phyloP scores from a whole-genome alignment of 2,113 vertebrate species.

The Drymodes brunneopygia region DNA sequence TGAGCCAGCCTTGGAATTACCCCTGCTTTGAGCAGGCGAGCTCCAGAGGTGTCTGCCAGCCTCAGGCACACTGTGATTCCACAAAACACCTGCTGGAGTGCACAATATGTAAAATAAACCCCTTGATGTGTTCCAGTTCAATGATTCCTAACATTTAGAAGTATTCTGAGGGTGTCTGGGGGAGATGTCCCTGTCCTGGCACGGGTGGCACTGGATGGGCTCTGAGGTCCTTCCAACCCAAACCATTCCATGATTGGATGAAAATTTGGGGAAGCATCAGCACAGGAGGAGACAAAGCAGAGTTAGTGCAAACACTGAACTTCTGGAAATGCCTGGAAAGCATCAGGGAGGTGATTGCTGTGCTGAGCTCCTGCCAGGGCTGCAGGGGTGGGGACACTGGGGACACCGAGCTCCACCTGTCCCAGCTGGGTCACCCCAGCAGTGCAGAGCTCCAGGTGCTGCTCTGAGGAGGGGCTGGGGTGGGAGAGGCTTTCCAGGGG shows the following conservation, averaged over 20 bases:
- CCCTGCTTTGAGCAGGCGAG: not conserved
- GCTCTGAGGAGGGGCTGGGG: too few species aligned
- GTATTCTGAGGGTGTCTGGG: not conserved
- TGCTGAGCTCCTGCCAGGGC: not conserved
- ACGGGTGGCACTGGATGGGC: not conserved
- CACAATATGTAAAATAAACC: not conserved
- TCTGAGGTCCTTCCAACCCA: not conserved
- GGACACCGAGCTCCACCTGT: not conserved
- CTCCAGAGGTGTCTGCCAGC: not conserved
- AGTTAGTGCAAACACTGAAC: not conserved
- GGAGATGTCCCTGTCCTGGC: not conserved
- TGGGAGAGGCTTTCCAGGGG: not conserved
- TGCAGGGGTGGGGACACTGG: not conserved
- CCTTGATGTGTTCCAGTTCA: not conserved
- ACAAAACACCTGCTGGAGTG: not conserved
- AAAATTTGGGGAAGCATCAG: not conserved
- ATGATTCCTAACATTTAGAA: not conserved
- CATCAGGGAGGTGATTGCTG: not conserved
- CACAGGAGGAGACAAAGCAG: not conserved
- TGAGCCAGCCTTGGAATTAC: not conserved
- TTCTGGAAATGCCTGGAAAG: not conserved
- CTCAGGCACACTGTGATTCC: not conserved
- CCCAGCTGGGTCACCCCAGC: not conserved
- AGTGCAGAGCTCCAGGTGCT: not conserved
- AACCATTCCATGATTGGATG: not conserved